These are phyloP conservation scores for Opisthograptis luteolata DNA, from an alignment of 2,888 invertebrate genomes.

Conservation along the genomic window DNA sequence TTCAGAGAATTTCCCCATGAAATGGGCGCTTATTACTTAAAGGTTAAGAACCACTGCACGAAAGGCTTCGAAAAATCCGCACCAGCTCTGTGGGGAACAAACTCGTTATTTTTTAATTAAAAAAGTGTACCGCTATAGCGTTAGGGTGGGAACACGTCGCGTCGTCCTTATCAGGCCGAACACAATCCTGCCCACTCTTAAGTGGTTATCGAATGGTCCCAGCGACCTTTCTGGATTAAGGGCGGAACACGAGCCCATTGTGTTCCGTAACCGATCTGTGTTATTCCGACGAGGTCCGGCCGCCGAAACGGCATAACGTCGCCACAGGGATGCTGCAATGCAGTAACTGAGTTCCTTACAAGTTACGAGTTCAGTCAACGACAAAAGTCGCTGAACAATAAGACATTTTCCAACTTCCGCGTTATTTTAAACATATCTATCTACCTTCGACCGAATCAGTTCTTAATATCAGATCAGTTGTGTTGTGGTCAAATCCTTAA, in stretches of 20 bases:
- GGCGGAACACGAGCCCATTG: conserved; percentile 59
- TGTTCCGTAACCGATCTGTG: conserved; percentile 63
- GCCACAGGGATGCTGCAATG: conserved; percentile 1
- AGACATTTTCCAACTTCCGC: too few relatives aligned
- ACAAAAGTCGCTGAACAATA: too few relatives aligned
- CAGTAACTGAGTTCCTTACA: not conserved
- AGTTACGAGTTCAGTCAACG: not conserved
- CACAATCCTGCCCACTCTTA: conserved; percentile 54
- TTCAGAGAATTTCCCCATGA: too few relatives aligned
- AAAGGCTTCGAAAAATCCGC: conserved; percentile 16
- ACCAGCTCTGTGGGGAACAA: conserved; percentile 12
- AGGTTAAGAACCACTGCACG: too few relatives aligned
- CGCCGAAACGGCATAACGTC: conserved; percentile 16
- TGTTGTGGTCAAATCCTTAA: too few relatives aligned
- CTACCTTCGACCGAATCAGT: too few relatives aligned
- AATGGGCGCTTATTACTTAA: too few relatives aligned
- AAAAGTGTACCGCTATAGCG: conserved; percentile 13
- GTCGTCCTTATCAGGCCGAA: conserved; percentile 33
- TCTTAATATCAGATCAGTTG: too few relatives aligned
- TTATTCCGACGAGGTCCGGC: conserved; percentile 21
- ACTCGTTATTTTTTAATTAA: conserved; percentile 30
- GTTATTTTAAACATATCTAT: too few relatives aligned
- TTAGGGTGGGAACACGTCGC: conserved; percentile 15
- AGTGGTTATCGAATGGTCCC: conserved; percentile 77
- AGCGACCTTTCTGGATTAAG: conserved; percentile 76